Evolutionary conservation across 1,140 invertebrate species (phyloP).

Genomic region (Meloidogyne chitwoodi): DNA sequence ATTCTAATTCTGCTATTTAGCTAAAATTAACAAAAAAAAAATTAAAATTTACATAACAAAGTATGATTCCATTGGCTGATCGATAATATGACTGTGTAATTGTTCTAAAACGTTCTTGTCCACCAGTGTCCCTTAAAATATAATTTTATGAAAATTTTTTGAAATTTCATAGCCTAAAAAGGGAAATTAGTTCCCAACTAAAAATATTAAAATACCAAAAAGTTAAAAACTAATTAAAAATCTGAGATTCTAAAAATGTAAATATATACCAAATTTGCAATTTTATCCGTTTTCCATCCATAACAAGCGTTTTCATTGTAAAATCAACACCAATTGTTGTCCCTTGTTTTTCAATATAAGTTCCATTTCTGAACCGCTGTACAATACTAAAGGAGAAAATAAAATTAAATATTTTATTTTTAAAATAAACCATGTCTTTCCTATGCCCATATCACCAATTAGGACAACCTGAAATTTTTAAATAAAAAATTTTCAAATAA

Average conservation of each 20-base stretch:
- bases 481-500: conserved; percentile 68
- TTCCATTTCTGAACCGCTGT: conserved; percentile 85
- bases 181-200: not conserved
- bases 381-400: conserved; percentile 64
- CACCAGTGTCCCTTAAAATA: conserved; percentile 71
- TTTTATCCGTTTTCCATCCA: conserved; percentile 88
- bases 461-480: conserved; percentile 73
- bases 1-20: too few species aligned
- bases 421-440: conserved; percentile 72
- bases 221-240: too few species aligned
- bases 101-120: conserved; percentile 77
- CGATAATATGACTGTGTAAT: conserved; percentile 68
- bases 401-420: not conserved
- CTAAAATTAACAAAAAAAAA: too few species aligned
- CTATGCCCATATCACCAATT: conserved; percentile 77
- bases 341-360: conserved; percentile 82
- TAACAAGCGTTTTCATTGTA: conserved; percentile 87
- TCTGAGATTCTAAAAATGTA: too few species aligned
- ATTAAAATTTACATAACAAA: conserved; percentile 68
- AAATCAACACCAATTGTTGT: conserved; percentile 93
- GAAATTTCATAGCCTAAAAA: too few species aligned
- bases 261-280: conserved; percentile 83
- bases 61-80: conserved; percentile 67
- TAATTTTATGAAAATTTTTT: not conserved
- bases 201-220: too few species aligned